phyloP scores from a whole-genome alignment of 2,113 vertebrate species.

The Salvelinus alpinus region DNA sequence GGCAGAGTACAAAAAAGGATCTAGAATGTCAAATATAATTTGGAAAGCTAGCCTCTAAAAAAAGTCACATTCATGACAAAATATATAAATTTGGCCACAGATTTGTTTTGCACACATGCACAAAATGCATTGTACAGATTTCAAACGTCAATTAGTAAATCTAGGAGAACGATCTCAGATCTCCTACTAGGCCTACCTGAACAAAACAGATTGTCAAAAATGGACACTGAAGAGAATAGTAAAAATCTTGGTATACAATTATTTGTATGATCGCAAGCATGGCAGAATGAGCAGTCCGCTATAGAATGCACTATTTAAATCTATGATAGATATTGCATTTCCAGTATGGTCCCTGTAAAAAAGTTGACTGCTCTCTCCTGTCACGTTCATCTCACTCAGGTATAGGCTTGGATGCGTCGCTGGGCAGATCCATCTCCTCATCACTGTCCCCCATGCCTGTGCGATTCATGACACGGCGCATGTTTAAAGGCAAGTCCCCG shows the following conservation, averaged over 20 bases:
- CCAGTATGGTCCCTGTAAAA: background rate
- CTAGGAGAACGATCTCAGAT: background rate
- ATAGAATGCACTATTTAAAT: background rate
- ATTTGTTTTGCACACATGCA: background rate
- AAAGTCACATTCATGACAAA: slow-evolving; percentile 15
- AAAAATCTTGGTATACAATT: too few relatives aligned
- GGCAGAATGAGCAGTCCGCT: too few relatives aligned
- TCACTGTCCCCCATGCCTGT: slow-evolving; percentile 65
- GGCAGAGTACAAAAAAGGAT: slow-evolving; percentile 47
- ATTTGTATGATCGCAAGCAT: too few relatives aligned
- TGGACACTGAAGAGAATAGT: too few relatives aligned
- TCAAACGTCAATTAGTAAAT: background rate
- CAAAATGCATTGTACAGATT: slow-evolving; percentile 19
- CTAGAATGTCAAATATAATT: slow-evolving; percentile 15
- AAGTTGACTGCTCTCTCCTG: too few relatives aligned
- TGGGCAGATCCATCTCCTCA: slow-evolving; percentile 58
- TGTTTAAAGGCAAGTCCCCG: slow-evolving; percentile 59
- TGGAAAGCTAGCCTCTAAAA: slow-evolving; percentile 25
- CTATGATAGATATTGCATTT: background rate
- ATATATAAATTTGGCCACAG: slow-evolving; percentile 43
- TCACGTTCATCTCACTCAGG: slow-evolving; percentile 54
- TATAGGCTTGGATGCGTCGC: slow-evolving; percentile 50
- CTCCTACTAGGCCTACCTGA: too few relatives aligned
- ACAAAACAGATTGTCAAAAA: too few relatives aligned
- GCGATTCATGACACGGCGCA: slow-evolving; percentile 51